These are phyloP conservation scores for Andrena dorsata DNA, from an alignment of 2,888 invertebrate genomes.

Conservation along the genomic window DNA sequence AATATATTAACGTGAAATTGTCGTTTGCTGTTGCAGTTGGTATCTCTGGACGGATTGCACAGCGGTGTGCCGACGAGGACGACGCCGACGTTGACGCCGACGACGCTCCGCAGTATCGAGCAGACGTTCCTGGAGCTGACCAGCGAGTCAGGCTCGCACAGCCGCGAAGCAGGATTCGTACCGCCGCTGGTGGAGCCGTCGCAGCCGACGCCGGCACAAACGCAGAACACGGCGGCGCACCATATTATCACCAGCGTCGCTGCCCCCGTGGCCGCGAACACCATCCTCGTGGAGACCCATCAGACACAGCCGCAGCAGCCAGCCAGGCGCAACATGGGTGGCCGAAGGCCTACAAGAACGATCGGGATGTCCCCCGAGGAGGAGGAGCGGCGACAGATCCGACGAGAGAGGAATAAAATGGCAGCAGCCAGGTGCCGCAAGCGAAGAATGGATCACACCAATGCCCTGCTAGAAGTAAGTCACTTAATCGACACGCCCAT, in stretches of 20 bases:
- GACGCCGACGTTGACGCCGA: conserved; percentile 97
- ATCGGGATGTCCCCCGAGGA: conserved; percentile 95
- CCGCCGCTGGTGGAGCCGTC: conserved; percentile 89
- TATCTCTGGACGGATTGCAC: conserved; percentile 93
- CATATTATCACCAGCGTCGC: conserved; percentile 82
- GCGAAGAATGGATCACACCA: conserved; percentile 97
- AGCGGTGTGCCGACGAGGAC: conserved; percentile 96
- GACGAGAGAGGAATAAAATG: conserved; percentile 98
- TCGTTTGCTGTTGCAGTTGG: conserved; percentile 89
- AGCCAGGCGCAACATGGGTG: conserved; percentile 92
- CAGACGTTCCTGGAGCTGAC: conserved; percentile 96
- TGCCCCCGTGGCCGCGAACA: conserved; percentile 78
- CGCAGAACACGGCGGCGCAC: conserved; percentile 81
- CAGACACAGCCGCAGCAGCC: conserved; percentile 79
- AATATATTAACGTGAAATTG: conserved; percentile 34
- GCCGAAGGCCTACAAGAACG: conserved; percentile 92
- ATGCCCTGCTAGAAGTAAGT: conserved; percentile 92
- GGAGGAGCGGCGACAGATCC: conserved; percentile 93
- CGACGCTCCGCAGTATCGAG: conserved; percentile 96
- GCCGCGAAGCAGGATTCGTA: conserved; percentile 96
- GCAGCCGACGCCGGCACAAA: conserved; percentile 84
- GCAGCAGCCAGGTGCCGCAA: conserved; percentile 99
- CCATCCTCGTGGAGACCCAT: conserved; percentile 61
- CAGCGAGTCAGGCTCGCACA: conserved; percentile 90
- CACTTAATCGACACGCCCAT: background rate